A percentile compares a stretch with the other conserved stretches of the same genome.
Conservation (phyloP, 1,140 invertebrate genomes). For the Hypsibius dujardini region DNA sequence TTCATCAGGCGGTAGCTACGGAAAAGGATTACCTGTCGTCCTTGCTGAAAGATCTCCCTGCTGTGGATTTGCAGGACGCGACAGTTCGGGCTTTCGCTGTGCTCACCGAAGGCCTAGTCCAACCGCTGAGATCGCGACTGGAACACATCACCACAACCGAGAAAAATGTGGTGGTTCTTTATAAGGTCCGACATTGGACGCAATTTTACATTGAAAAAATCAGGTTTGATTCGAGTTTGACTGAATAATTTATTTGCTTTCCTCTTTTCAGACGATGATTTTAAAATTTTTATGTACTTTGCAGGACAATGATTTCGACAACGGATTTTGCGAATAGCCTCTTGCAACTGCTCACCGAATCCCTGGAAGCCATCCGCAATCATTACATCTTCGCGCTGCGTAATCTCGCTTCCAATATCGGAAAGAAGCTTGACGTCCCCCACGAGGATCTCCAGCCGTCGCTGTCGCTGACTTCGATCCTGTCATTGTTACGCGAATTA, state of each 20-base stretch:
- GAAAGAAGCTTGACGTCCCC: slow-evolving; percentile 4
- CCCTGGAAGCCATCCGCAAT: background rate
- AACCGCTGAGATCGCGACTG: background rate
- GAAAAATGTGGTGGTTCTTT: background rate
- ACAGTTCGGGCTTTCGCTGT: background rate
- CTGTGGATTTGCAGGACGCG: background rate
- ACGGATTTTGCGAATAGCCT: background rate
- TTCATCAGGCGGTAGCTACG: slow-evolving; percentile 13
- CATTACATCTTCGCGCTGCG: background rate
- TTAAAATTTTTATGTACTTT: background rate
- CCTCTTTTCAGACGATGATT: too few relatives aligned
- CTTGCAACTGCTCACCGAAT: background rate
- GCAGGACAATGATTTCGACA: background rate
- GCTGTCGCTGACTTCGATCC: background rate
- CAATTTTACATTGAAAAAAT: slow-evolving; percentile 10
- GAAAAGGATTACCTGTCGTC: background rate
- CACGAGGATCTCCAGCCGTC: background rate
- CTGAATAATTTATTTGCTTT: background rate
- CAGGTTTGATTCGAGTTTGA: background rate
- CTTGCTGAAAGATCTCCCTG: background rate
- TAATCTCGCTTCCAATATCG: background rate
- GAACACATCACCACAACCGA: background rate
- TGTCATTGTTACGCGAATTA: background rate
- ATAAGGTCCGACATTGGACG: background rate
- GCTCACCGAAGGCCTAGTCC: background rate